Evolutionary conservation across 2,888 invertebrate genomes (phyloP), one percentile per base, ranked within the genome.

Genomic region (Parnassius smintheus): DNA sequence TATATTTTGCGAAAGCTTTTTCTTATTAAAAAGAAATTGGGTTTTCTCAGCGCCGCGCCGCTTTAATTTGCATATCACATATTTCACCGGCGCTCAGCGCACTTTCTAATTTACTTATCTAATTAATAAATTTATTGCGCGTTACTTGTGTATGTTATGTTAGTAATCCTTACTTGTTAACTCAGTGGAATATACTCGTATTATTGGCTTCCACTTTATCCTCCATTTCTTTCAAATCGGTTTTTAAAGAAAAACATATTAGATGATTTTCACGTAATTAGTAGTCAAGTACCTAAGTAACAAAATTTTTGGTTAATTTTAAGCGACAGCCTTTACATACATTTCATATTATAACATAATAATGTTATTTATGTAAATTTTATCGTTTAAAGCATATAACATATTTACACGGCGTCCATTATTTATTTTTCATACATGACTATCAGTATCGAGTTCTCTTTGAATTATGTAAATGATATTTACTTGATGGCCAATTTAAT

Each of bases 391-490:
- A 46, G 12, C 46, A 9, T 45, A 45, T 55, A 46, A 7, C 25
- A 9, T 45, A 45, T 55, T 56, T 55, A 35, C 22, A 45, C 35
- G 35, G 18, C 22, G 55, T 55, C 18, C 11, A 22, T 55, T 13
- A 46, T 55, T 56, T 35, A 55, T 55, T 45, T 55, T 10, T 44
- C 45, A 10, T 46, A n/a, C 22, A 46, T 22, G 25, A 56, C 56
- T 18, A 53, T 41, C 53, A 8, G 4, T 12, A 78, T 77, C 70
- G 67, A 69, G 70, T 75, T 77, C 70, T 72, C 72, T 75, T 78
- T 81, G 77, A 80, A 80, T 83, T 80, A 82, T 82, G 76, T 82
- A 78, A 81, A 81, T 82, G 74, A 67, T 75, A 76, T 81, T 81
- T 78, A 78, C 71, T 74, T 76, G 76, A 73, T 76, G 76, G 72